These are phyloP conservation scores for Piprites chloris DNA, from an alignment of 2,113 vertebrate genomes.

Conservation along the genomic window DNA sequence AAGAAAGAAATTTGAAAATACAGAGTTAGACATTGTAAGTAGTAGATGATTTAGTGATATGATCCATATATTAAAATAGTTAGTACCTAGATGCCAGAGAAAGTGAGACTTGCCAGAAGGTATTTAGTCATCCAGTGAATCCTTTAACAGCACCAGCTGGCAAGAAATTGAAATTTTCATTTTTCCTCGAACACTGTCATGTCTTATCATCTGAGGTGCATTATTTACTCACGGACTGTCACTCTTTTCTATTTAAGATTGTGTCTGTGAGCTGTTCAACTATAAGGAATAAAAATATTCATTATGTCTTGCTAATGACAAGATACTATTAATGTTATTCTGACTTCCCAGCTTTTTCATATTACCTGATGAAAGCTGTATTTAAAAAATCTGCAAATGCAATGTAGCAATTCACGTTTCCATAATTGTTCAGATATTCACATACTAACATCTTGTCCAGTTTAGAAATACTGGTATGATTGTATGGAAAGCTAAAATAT, in stretches of 20 bases:
- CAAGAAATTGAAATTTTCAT: background rate
- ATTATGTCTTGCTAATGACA: background rate
- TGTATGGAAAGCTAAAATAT: background rate
- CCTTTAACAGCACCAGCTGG: background rate
- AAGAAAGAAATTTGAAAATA: background rate
- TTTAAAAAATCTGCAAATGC: background rate
- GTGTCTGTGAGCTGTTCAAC: background rate
- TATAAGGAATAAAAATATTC: background rate
- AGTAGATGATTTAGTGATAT: background rate
- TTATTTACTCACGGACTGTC: background rate
- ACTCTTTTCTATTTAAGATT: background rate
- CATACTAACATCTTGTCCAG: background rate
- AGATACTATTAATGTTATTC: background rate
- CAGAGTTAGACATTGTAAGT: background rate
- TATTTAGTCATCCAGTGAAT: background rate
- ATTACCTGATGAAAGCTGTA: background rate
- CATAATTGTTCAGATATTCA: background rate
- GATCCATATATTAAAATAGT: background rate
- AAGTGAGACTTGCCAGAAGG: background rate
- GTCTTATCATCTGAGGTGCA: background rate
- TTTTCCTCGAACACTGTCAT: background rate
- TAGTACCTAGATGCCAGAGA: background rate
- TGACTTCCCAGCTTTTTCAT: background rate
- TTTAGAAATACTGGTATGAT: background rate
- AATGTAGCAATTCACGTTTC: background rate